Conservation (phyloP, 2,113 vertebrate genomes). For the Irena cyanogastra region DNA sequence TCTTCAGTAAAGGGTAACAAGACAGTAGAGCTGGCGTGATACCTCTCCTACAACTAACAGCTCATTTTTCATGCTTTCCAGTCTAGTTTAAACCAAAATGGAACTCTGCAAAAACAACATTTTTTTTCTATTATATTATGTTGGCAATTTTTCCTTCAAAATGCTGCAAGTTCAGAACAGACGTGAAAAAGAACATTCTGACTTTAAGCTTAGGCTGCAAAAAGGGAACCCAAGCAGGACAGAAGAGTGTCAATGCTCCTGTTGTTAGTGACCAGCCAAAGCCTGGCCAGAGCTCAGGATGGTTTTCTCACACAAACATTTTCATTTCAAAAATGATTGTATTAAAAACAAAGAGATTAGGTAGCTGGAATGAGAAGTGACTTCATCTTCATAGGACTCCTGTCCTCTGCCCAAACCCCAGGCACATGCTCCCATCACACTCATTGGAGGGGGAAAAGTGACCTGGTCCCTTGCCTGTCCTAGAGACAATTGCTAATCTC, state of each 20-base stretch:
- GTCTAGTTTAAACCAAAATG: slow-evolving; percentile 2
- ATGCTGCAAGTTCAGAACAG: not conserved
- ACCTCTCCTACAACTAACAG: not conserved
- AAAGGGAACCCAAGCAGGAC: not conserved
- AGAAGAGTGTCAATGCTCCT: not conserved
- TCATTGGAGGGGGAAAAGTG: not conserved
- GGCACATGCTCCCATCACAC: not conserved
- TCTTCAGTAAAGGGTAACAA: not conserved
- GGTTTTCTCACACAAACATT: not conserved
- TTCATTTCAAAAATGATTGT: slow-evolving; percentile 7
- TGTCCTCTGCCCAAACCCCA: not conserved
- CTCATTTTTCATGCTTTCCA: not conserved
- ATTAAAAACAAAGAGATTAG: slow-evolving; percentile 33
- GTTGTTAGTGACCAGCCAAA: slow-evolving; percentile 17
- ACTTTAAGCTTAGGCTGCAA: not conserved
- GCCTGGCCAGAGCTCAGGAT: not conserved
- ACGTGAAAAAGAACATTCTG: not conserved
- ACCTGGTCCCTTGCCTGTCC: not conserved
- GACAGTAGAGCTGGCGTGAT: accelerated
- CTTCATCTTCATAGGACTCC: slow-evolving; percentile 12
- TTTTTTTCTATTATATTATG: not conserved
- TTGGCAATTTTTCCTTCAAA: not conserved
- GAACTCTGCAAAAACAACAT: not conserved
- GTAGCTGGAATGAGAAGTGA: not conserved
- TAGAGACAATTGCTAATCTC: not conserved